Percentiles rank a stretch among this genome's conserved stretches.
Evolutionary conservation across 2,113 vertebrate species (phyloP).

Genomic region (Acanthochromis polyacanthus): DNA sequence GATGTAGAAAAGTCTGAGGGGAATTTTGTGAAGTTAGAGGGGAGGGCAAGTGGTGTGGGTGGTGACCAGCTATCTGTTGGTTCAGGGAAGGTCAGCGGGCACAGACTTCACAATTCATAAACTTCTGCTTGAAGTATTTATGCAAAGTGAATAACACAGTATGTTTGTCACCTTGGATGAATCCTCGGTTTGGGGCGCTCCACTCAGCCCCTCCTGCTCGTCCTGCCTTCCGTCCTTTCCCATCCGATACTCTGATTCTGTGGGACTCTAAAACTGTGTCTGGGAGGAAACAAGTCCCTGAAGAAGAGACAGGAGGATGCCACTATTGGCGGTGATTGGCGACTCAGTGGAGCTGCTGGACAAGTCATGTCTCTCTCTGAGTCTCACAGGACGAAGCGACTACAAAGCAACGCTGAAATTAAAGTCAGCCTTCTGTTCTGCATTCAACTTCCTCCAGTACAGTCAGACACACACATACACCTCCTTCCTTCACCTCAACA

Average conservation of each 20-base stretch:
- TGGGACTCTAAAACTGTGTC: too few relatives aligned
- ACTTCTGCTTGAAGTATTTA: too few relatives aligned
- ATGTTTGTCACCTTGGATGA: too few relatives aligned
- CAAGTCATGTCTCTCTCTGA: conserved; percentile 23
- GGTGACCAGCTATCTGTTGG: too few relatives aligned
- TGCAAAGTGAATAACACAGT: too few relatives aligned
- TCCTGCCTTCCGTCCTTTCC: too few relatives aligned
- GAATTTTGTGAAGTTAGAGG: background rate
- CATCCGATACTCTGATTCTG: too few relatives aligned
- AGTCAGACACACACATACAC: background rate
- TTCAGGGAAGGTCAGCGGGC: too few relatives aligned
- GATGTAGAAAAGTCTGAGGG: background rate
- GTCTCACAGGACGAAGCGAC: conserved; percentile 47
- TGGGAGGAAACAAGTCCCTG: too few relatives aligned
- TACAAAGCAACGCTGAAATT: conserved; percentile 78
- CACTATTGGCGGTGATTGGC: conserved; percentile 63
- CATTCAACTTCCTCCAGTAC: conserved; percentile 54
- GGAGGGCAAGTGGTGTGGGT: background rate
- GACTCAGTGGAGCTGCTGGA: conserved; percentile 43
- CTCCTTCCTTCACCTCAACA: background rate
- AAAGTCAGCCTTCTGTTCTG: conserved; percentile 61
- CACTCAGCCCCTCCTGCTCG: too few relatives aligned
- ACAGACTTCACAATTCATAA: too few relatives aligned
- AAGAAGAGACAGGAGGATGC: conserved; percentile 56
- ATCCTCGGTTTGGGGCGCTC: too few relatives aligned